Conservation (phyloP, 2,113 vertebrate genomes). For the Ornithorhynchus anatinus region DNA sequence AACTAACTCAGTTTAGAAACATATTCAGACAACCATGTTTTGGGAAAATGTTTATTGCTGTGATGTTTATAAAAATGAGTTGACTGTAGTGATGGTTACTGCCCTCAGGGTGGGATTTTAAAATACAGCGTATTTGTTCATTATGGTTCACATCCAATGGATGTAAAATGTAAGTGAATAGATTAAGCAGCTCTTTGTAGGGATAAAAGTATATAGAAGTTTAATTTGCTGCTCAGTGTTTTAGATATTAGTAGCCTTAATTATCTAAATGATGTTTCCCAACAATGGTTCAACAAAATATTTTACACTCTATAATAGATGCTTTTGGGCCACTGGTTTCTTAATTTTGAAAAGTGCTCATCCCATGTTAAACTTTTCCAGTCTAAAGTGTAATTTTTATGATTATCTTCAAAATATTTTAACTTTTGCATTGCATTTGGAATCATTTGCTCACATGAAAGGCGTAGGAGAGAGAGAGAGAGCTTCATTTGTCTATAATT, state of each 20-base stretch:
- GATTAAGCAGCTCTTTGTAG: too few relatives aligned
- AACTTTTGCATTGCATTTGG: conserved; percentile 54
- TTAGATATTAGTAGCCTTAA: not conserved
- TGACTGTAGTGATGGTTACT: too few relatives aligned
- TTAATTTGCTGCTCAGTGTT: not conserved
- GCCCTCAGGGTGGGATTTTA: too few relatives aligned
- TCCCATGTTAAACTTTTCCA: conserved; percentile 30
- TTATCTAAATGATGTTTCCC: too few relatives aligned
- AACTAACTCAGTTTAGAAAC: too few relatives aligned
- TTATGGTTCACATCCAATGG: too few relatives aligned
- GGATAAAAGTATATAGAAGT: not conserved
- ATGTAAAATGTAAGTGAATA: too few relatives aligned
- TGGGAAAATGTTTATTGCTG: too few relatives aligned
- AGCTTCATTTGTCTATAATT: conserved; percentile 39
- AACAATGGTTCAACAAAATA: not conserved
- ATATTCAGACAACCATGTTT: too few relatives aligned
- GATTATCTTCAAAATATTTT: conserved; percentile 47
- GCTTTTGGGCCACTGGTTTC: not conserved
- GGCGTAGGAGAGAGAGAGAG: conserved; percentile 40
- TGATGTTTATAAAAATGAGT: too few relatives aligned
- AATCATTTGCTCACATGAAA: conserved; percentile 48
- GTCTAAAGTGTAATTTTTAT: conserved; percentile 44
- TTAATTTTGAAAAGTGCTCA: conserved; percentile 4
- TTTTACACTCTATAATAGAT: not conserved
- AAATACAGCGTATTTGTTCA: too few relatives aligned